Evolutionary conservation across 2,888 invertebrate species (phyloP).

Genomic region (Leptopilina drosophilae): DNA sequence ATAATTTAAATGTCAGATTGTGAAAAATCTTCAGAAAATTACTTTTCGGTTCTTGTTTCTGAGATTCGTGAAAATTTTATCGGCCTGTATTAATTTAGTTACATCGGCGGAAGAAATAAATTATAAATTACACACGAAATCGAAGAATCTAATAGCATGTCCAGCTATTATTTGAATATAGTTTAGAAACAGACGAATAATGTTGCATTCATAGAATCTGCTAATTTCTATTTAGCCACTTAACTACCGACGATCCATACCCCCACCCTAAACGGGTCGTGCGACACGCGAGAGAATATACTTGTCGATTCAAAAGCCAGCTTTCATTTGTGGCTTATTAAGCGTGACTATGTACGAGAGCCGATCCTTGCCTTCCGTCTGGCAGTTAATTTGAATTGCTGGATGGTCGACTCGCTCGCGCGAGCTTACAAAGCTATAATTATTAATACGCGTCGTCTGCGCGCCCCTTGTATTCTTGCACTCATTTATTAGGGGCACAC

Average conservation of each 20-base stretch:
- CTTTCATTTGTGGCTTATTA: constrained; percentile 59
- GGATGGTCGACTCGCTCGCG: constrained; percentile 43
- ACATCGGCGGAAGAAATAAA: too few species aligned
- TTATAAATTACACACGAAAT: too few species aligned
- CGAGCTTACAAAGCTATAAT: constrained; percentile 72
- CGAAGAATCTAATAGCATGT: too few species aligned
- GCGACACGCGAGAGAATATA: constrained; percentile 42
- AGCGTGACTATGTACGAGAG: constrained; percentile 50
- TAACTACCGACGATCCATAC: constrained; percentile 11
- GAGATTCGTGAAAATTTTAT: too few species aligned
- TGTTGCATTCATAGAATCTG: constrained; percentile 40
- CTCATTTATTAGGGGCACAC: constrained; percentile 71
- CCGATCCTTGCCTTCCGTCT: constrained; percentile 49
- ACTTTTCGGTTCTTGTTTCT: too few species aligned
- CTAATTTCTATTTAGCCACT: constrained; percentile 46
- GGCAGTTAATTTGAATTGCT: constrained; percentile 55
- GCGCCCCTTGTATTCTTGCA: constrained; percentile 62
- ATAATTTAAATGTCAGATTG: too few species aligned
- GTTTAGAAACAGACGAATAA: constrained; percentile 2
- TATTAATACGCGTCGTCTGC: constrained; percentile 76
- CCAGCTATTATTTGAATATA: neutral
- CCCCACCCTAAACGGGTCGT: constrained; percentile 19
- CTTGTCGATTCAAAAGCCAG: constrained; percentile 51
- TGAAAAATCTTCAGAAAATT: too few species aligned
- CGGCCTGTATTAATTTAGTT: too few species aligned